phyloP scores from a whole-genome alignment of 1,140 invertebrate genomes.

The Carcinoscorpius rotundicauda region DNA sequence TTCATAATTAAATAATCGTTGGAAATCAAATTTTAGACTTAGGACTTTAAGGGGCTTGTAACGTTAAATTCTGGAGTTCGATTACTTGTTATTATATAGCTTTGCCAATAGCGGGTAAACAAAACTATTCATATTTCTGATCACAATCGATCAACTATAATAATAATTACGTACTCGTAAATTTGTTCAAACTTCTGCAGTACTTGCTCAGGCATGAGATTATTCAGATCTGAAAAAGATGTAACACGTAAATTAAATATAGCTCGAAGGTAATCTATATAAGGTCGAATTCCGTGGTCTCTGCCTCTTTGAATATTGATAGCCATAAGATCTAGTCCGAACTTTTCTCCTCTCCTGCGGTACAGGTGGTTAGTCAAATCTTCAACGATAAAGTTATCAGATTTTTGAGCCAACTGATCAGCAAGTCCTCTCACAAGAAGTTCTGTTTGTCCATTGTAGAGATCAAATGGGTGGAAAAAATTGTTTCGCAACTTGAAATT shows the following conservation, averaged over 20 bases:
- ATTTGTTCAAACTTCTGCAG: slow-evolving; percentile 14
- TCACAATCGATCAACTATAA: no score
- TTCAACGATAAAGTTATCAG: slow-evolving; percentile 25
- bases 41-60: no score
- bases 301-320: slow-evolving; percentile 35
- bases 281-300: slow-evolving; percentile 33
- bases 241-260: slow-evolving; percentile 20
- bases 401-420: slow-evolving; percentile 38
- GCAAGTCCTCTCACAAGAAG: slow-evolving; percentile 50
- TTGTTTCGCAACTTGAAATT: slow-evolving; percentile 21
- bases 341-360: slow-evolving; percentile 17
- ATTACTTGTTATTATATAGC: no score
- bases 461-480: slow-evolving; percentile 23
- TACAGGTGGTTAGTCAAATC: slow-evolving; percentile 24
- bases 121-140: no score
- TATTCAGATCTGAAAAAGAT: slow-evolving; percentile 17
- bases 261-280: slow-evolving; percentile 24
- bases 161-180: slow-evolving; percentile 11
- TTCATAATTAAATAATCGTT: no score
- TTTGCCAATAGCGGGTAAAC: no score
- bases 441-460: slow-evolving; percentile 26
- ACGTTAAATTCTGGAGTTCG: no score
- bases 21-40: no score
- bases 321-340: slow-evolving; percentile 31
- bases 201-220: slow-evolving; percentile 13